Conservation (phyloP, 2,888 invertebrate species). For the Microctonus aethiopoides region DNA sequence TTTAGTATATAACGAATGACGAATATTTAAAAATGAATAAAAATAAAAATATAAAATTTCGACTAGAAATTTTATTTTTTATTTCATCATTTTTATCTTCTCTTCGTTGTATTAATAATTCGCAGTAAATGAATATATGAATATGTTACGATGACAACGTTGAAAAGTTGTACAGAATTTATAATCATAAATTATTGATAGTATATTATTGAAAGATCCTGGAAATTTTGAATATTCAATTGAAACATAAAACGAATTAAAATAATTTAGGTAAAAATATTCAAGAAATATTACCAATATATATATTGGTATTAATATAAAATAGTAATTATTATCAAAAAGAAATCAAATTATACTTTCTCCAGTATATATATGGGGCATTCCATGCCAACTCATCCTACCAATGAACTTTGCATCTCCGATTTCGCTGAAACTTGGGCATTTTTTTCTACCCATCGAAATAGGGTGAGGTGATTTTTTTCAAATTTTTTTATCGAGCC, state of each 20-base stretch:
- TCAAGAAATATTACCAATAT: no score
- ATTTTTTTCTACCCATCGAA: no score
- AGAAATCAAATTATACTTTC: slow-evolving; percentile 8
- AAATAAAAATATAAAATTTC: neutral
- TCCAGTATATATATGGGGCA: no score
- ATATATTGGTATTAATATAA: neutral
- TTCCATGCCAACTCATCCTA: no score
- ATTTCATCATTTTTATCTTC: neutral
- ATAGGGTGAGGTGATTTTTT: no score
- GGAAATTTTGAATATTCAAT: neutral
- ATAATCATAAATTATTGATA: neutral
- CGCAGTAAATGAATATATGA: neutral
- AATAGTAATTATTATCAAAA: slow-evolving; percentile 1
- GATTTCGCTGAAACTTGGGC: no score
- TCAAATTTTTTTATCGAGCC: no score
- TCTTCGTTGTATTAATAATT: neutral
- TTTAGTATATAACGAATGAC: no score
- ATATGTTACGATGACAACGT: neutral
- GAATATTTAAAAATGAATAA: neutral
- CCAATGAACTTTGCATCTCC: no score
- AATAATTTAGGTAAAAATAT: no score
- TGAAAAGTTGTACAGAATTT: neutral
- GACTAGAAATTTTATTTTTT: neutral
- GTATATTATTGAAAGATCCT: neutral
- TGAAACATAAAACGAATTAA: neutral